Percentiles rank a stretch among this genome's conserved stretches.
phyloP scores from a whole-genome alignment of 2,797 vertebrate genomes.

The Enteromius mattozi region DNA sequence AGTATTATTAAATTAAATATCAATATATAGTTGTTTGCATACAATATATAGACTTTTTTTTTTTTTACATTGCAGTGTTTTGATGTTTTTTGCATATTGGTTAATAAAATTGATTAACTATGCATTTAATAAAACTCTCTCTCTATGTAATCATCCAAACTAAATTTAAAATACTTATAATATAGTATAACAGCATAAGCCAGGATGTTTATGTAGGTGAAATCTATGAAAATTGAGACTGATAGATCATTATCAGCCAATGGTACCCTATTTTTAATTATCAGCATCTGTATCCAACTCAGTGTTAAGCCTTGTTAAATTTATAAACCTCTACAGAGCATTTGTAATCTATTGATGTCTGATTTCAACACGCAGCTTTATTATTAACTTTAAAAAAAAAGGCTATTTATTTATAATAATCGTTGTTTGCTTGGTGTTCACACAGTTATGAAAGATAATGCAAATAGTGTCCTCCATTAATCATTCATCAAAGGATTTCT shows the following conservation, averaged over 20 bases:
- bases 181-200: background rate
- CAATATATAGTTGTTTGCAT: background rate
- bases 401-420: background rate
- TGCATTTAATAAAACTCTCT: too few species aligned
- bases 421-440: background rate
- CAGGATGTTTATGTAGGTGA: background rate
- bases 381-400: background rate
- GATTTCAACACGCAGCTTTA: background rate
- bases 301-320: background rate
- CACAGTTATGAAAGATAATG: background rate
- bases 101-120: background rate
- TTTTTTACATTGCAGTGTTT: background rate
- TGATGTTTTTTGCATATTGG: background rate
- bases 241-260: background rate
- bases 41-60: background rate
- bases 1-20: background rate
- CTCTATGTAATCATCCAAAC: too few species aligned
- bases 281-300: background rate
- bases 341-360: background rate
- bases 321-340: background rate
- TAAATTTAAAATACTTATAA: background rate
- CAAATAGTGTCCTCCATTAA: slow-evolving; percentile 13
- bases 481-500: slow-evolving; percentile 24
- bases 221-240: background rate
- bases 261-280: background rate